A percentile compares a stretch with the other conserved stretches of the same genome.
phyloP scores from a whole-genome alignment of 2,888 invertebrate genomes.

The Oasisia sp. region DNA sequence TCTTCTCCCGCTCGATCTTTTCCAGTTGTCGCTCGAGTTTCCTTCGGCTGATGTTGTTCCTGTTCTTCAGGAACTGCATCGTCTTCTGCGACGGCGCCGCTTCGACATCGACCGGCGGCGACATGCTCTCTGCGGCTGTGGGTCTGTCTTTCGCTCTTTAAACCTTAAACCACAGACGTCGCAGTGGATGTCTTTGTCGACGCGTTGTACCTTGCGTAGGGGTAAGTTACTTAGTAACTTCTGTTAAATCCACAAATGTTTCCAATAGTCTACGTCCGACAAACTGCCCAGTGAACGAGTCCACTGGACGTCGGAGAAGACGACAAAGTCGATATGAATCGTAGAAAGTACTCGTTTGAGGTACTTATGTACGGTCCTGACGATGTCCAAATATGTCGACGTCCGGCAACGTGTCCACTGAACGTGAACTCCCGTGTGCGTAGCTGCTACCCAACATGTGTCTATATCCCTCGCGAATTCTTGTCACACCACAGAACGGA shows the following conservation, averaged over 20 bases:
- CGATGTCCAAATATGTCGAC: not conserved
- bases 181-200: not conserved
- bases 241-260: not conserved
- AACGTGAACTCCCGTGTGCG: not conserved
- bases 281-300: not conserved
- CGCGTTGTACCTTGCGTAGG: not conserved
- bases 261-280: not conserved
- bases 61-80: not conserved
- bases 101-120: not conserved
- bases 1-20: not conserved
- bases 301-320: not conserved
- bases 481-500: not conserved
- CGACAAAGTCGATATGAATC: no score
- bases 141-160: not conserved
- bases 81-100: not conserved
- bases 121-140: not conserved
- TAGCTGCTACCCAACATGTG: not conserved
- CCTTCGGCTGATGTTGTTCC: slow-evolving; percentile 1
- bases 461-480: not conserved
- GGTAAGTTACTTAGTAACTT: not conserved
- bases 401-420: slow-evolving; percentile 2
- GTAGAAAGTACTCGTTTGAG: no score
- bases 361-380: no score
- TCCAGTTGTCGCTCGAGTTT: not conserved
- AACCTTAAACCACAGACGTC: not conserved